Evolutionary conservation across 2,888 invertebrate genomes (phyloP).

Genomic region (Lochmaea capreae): DNA sequence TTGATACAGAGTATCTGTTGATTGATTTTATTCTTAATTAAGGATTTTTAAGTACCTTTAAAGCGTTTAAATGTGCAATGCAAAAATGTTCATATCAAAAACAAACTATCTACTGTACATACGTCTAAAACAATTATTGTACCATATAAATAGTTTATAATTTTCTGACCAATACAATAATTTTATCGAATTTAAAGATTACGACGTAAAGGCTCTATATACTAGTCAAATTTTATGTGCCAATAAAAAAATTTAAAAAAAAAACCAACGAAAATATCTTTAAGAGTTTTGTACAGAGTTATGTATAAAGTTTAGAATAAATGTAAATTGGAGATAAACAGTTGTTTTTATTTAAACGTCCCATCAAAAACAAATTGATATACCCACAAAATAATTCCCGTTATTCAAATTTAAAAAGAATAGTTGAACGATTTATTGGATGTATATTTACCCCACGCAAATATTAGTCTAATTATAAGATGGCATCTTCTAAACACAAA

Average conservation of each 20-base stretch:
- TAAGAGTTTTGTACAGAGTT: conserved; percentile 56
- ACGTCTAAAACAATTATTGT: conserved; percentile 37
- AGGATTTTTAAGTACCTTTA: conserved; percentile 26
- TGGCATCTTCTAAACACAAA: too few relatives aligned
- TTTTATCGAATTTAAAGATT: conserved; percentile 53
- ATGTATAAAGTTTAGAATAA: conserved; percentile 59
- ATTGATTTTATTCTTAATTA: neutral
- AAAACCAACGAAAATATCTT: conserved; percentile 57
- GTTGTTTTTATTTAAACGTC: conserved; percentile 5
- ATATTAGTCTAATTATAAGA: too few relatives aligned
- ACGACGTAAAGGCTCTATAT: conserved; percentile 43
- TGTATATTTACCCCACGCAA: too few relatives aligned
- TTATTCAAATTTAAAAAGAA: too few relatives aligned
- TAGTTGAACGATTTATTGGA: too few relatives aligned
- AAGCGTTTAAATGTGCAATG: conserved; percentile 43
- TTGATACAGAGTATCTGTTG: neutral
- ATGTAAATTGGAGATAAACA: conserved; percentile 15
- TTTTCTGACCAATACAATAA: conserved; percentile 57
- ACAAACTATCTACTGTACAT: conserved; percentile 40
- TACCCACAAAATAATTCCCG: too few relatives aligned
- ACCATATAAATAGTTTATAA: conserved; percentile 43
- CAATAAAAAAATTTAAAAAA: conserved; percentile 50
- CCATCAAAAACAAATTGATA: neutral
- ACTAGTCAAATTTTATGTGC: conserved; percentile 58
- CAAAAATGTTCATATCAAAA: conserved; percentile 44